Base-by-base conservation (phyloP, 2,113 vertebrate species). In the Tonatia bakeri region DNA sequence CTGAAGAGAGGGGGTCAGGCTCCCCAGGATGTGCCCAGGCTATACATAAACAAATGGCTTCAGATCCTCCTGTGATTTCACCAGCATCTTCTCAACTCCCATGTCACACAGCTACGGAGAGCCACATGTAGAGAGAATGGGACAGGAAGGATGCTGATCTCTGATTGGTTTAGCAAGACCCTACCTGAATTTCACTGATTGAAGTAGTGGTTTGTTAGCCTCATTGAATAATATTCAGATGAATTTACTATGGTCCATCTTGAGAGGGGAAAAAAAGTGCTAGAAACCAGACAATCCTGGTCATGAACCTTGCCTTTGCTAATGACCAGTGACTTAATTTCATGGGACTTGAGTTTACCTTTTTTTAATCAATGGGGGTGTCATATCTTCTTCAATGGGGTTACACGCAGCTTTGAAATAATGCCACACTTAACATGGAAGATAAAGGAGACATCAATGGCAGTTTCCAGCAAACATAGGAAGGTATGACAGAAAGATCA, bases 401-500 rank as follows among this genome's bases (percentile, higher is more conserved):
- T 81, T 84, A 19, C 16, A 28, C 15, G n/a, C 11, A 67, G 73
- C 16, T 36, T 77, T 26, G 45, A 91, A 92, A 67, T 65, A 67
- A 72, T 43, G n/a, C 75, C 54, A 36, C 3, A 26, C 15, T 73
- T 89, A 76, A 19, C 45, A 70, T 1, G 17, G 36, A 82, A 81
- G 17, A 54, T 81, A 84, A 73, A 38, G 11, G 50, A 73, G 26
- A 91, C 1, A 33, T 45, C 45, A 82, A 94, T 72, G 38, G 43
- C 77, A 26, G 13, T 89, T 75, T 31, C 45, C 79, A 93, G 28
- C 45, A 88, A 90, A 79, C 28, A 76, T 91, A 24, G 59, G 40
- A 73, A 79, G 17, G 7, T 72, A 85, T 88, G 67, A 43, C 40
- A 81, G 31, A 40, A 45, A 52, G 50, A 91, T 12, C 33, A 80